A percentile compares a stretch with the other conserved stretches of the same genome.
Conservation (phyloP, 2,797 vertebrate genomes). For the Corythornis leucogaster region DNA sequence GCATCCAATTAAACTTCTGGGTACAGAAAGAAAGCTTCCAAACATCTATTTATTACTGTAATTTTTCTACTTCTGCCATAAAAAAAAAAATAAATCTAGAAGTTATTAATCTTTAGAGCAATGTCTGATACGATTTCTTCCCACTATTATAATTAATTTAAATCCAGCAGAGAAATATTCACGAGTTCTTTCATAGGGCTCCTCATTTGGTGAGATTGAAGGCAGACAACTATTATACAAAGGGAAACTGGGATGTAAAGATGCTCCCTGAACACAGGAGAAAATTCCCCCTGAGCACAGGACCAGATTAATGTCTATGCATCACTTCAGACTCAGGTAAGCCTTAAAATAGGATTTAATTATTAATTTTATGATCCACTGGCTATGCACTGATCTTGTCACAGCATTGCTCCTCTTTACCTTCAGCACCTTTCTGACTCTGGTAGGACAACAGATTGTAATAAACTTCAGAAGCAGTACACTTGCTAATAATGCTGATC, state of each 20-base stretch:
- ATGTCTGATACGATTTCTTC: neutral
- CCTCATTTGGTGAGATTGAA: conserved; percentile 12
- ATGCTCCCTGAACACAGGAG: neutral
- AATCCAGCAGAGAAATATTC: neutral
- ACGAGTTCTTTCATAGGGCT: neutral
- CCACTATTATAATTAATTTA: neutral
- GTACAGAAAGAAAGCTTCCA: neutral
- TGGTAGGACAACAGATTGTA: neutral
- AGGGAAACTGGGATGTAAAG: neutral
- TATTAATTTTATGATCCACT: neutral
- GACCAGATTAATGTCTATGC: neutral
- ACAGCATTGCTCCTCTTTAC: neutral
- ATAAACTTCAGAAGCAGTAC: neutral
- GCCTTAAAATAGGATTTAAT: conserved; percentile 3
- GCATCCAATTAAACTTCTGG: neutral
- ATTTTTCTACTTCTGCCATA: neutral
- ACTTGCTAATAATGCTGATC: neutral
- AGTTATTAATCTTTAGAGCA: neutral
- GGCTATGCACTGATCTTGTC: neutral
- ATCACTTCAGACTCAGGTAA: neutral
- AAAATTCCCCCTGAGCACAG: neutral
- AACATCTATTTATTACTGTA: neutral
- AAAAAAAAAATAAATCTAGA: neutral
- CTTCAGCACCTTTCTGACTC: neutral
- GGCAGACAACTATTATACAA: conserved; percentile 10